Percentiles rank a stretch among this genome's conserved stretches.
These are phyloP conservation scores for Polietes domitor DNA, from an alignment of 2,888 invertebrate species.

Conservation along the genomic window DNA sequence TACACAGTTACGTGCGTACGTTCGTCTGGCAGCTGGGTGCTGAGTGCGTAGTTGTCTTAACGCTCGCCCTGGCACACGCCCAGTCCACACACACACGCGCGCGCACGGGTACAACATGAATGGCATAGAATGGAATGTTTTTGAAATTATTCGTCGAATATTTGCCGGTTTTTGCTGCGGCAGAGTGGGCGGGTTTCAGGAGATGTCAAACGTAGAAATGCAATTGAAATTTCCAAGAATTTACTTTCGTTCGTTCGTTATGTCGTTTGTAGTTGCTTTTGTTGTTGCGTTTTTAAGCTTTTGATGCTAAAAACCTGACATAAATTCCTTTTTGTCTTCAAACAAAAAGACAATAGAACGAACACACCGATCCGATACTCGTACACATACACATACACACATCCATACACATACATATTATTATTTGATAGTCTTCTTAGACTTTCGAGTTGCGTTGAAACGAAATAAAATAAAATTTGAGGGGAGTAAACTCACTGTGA, in stretches of 20 bases:
- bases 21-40: not conserved
- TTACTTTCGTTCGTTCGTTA: slow-evolving; percentile 34
- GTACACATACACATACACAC: not conserved
- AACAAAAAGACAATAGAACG: slow-evolving; percentile 29
- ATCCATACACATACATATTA: not conserved
- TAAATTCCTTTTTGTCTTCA: slow-evolving; percentile 49
- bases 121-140: slow-evolving; percentile 40
- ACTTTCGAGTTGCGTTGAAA: slow-evolving; percentile 10
- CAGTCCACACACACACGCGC: slow-evolving; percentile 37
- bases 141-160: slow-evolving; percentile 20
- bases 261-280: slow-evolving; percentile 2
- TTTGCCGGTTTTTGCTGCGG: slow-evolving; percentile 8
- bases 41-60: not conserved
- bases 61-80: slow-evolving; percentile 27
- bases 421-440: slow-evolving; percentile 21
- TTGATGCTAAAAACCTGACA: slow-evolving; percentile 46
- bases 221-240: slow-evolving; percentile 61
- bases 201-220: slow-evolving; percentile 57
- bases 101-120: not conserved
- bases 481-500: slow-evolving; percentile 31
- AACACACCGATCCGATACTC: not conserved
- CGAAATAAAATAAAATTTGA: slow-evolving; percentile 34
- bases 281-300: slow-evolving; percentile 30
- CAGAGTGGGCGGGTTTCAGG: not conserved
- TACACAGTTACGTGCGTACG: not conserved